A percentile compares a stretch with the other conserved stretches of the same genome.
These are phyloP conservation scores for Esox masquinongy DNA, from an alignment of 2,797 vertebrate genomes.

Conservation along the genomic window DNA sequence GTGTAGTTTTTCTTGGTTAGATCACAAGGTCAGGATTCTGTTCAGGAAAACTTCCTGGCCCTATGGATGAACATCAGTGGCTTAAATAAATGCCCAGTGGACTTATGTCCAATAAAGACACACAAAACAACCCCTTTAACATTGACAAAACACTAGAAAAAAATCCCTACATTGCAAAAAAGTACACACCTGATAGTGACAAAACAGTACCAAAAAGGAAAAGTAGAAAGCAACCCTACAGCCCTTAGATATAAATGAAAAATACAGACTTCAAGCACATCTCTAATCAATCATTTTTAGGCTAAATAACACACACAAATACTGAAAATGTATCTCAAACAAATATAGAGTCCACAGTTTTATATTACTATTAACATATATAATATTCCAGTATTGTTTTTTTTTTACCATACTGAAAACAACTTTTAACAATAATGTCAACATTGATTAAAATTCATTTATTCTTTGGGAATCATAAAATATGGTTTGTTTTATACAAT, in stretches of 20 bases:
- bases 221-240: conserved; percentile 62
- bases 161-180: conserved; percentile 57
- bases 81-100: conserved; percentile 58
- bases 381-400: conserved; percentile 22
- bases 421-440: background rate
- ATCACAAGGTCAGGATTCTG: too few relatives aligned
- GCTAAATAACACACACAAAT: conserved; percentile 20
- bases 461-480: conserved; percentile 6
- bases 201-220: conserved; percentile 71
- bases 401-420: conserved; percentile 37
- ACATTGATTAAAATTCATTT: background rate
- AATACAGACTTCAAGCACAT: conserved; percentile 27
- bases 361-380: conserved; percentile 35
- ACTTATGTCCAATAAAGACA: conserved; percentile 39
- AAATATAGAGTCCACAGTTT: conserved; percentile 52
- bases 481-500: background rate
- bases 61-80: conserved; percentile 11
- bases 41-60: too few relatives aligned
- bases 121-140: background rate
- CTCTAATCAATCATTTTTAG: conserved; percentile 30
- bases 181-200: conserved; percentile 55
- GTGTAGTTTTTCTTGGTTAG: too few relatives aligned
- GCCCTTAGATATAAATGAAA: conserved; percentile 70
- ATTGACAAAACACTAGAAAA: conserved; percentile 45
- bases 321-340: conserved; percentile 52